Evolutionary conservation across 2,888 invertebrate species (phyloP).

Genomic region (Embidobia sp.): DNA sequence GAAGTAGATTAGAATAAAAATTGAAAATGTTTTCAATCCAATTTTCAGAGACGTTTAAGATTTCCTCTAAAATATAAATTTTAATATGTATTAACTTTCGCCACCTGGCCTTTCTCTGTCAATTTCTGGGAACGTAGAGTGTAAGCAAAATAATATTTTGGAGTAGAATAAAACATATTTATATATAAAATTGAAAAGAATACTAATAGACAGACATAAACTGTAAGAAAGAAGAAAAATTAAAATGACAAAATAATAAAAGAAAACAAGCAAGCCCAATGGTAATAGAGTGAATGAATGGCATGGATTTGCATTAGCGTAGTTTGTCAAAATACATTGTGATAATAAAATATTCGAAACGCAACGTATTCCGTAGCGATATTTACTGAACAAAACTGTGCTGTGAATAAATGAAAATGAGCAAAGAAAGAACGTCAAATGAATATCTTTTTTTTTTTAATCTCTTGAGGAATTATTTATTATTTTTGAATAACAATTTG

Average conservation of each 20-base stretch:
- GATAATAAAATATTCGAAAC: slow-evolving; percentile 57
- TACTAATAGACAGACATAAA: slow-evolving; percentile 30
- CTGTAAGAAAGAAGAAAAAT: slow-evolving; percentile 17
- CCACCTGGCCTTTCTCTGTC: slow-evolving; percentile 52
- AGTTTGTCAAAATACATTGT: slow-evolving; percentile 59
- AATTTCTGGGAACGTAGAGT: slow-evolving; percentile 59
- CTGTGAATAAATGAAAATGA: slow-evolving; percentile 58
- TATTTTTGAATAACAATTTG: slow-evolving; percentile 8
- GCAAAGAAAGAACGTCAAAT: slow-evolving; percentile 23
- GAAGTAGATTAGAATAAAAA: too few relatives aligned
- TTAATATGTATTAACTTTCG: slow-evolving; percentile 8
- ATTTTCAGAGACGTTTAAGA: too few relatives aligned
- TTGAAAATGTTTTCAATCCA: too few relatives aligned
- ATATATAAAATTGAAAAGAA: slow-evolving; percentile 32
- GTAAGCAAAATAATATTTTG: slow-evolving; percentile 71
- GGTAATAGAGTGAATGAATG: slow-evolving; percentile 25
- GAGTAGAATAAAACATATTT: slow-evolving; percentile 60
- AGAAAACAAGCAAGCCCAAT: slow-evolving; percentile 17
- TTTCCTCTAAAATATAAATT: too few relatives aligned
- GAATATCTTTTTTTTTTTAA: slow-evolving; percentile 34
- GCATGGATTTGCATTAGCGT: slow-evolving; percentile 46
- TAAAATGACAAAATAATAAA: slow-evolving; percentile 5
- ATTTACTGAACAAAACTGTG: slow-evolving; percentile 63
- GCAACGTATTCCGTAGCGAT: slow-evolving; percentile 55
- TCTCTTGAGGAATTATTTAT: slow-evolving; percentile 25